These are phyloP conservation scores for Schizothorax lantsangensis DNA, from an alignment of 2,797 vertebrate species.

Conservation along the genomic window DNA sequence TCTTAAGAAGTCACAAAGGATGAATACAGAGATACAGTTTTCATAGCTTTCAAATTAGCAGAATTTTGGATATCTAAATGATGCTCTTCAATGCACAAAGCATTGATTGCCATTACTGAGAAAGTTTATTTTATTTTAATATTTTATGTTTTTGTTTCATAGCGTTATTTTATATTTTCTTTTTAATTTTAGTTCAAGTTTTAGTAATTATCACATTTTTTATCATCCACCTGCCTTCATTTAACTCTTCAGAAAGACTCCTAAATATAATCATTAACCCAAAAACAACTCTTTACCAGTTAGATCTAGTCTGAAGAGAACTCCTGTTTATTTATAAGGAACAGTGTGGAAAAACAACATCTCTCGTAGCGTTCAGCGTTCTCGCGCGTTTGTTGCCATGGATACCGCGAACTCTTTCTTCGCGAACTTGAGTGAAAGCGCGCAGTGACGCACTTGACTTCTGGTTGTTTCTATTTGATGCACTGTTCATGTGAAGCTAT, in stretches of 20 bases:
- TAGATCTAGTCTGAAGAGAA: neutral
- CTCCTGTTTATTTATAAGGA: constrained; percentile 66
- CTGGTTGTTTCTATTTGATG: neutral
- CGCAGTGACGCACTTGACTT: constrained; percentile 38
- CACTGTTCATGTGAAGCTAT: neutral
- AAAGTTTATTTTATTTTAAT: no score
- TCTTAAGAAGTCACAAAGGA: no score
- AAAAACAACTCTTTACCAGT: neutral
- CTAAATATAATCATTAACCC: neutral
- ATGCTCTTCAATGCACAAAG: no score
- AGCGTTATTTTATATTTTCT: no score
- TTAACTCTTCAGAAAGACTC: neutral
- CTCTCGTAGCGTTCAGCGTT: constrained; percentile 5
- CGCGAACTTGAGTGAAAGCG: constrained; percentile 24
- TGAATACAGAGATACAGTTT: no score
- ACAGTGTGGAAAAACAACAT: constrained; percentile 68
- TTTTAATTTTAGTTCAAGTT: no score
- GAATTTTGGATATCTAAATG: no score
- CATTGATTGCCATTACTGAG: no score
- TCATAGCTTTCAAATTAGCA: no score
- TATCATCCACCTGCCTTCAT: neutral
- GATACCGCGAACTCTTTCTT: constrained; percentile 71
- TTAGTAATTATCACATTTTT: no score
- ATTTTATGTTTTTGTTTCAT: no score
- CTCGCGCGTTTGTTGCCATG: constrained; percentile 78